Percentiles rank a stretch among this genome's conserved stretches.
phyloP scores from a whole-genome alignment of 2,797 vertebrate species.

The Cossypha heuglini region DNA sequence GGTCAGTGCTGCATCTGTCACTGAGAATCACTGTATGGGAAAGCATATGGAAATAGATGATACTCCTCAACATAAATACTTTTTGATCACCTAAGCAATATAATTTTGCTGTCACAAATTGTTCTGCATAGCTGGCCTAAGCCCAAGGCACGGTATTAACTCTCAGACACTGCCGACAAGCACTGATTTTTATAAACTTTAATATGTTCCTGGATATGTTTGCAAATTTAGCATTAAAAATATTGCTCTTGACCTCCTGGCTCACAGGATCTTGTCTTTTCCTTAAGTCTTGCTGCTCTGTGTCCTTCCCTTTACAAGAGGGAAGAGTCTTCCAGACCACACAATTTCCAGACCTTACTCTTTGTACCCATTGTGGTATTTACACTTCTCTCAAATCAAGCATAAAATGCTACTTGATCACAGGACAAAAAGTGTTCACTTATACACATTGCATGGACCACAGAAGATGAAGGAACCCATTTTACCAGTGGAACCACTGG shows the following conservation, averaged over 20 bases:
- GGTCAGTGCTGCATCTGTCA: not conserved
- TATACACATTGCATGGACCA: not conserved
- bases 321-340: not conserved
- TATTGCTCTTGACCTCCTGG: not conserved
- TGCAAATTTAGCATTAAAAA: not conserved
- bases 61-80: not conserved
- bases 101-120: not conserved
- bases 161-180: not conserved
- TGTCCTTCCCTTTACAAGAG: not conserved
- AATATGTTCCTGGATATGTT: not conserved
- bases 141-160: not conserved
- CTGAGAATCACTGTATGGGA: not conserved
- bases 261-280: not conserved
- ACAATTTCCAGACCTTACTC: not conserved
- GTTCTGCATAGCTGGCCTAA: not conserved
- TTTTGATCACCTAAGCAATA: not conserved
- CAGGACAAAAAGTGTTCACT: not conserved
- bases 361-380: not conserved
- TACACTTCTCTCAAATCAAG: not conserved
- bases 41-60: not conserved
- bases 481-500: not conserved
- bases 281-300: not conserved
- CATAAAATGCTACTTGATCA: not conserved
- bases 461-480: not conserved
- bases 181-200: not conserved